Evolutionary conservation across 2,888 invertebrate genomes (phyloP).

Genomic region (Acleris sparsana): DNA sequence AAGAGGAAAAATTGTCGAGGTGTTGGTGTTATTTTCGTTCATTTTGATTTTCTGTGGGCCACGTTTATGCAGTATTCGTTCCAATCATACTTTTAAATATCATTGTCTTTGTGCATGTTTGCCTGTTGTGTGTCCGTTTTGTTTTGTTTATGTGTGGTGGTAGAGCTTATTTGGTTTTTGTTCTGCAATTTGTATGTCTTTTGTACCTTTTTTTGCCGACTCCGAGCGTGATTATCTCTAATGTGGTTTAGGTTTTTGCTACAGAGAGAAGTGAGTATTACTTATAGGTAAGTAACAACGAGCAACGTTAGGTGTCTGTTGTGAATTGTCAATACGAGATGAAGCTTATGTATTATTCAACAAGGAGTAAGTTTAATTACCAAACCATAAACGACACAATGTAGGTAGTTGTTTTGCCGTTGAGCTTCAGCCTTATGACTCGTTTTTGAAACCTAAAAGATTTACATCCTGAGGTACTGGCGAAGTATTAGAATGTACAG

Average conservation of each 20-base stretch:
- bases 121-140: conserved; percentile 68
- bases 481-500: too few relatives aligned
- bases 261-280: conserved; percentile 40
- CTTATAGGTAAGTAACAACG: conserved; percentile 40
- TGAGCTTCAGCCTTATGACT: conserved; percentile 47
- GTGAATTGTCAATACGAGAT: conserved; percentile 45
- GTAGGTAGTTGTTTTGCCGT: conserved; percentile 52
- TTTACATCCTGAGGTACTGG: conserved; percentile 2
- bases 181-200: conserved; percentile 38
- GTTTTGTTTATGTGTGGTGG: conserved; percentile 52
- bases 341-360: conserved; percentile 54
- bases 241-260: conserved; percentile 43
- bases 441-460: conserved; percentile 30
- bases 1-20: conserved; percentile 54
- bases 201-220: conserved; percentile 30
- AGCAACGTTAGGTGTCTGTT: conserved; percentile 41
- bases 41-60: conserved; percentile 50
- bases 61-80: conserved; percentile 54
- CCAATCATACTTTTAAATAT: conserved; percentile 56
- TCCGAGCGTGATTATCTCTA: conserved; percentile 39
- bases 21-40: conserved; percentile 62
- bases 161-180: conserved; percentile 45
- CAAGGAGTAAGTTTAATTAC: conserved; percentile 55
- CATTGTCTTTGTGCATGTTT: conserved; percentile 76
- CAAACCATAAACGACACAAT: conserved; percentile 53